phyloP scores from a whole-genome alignment of 2,888 invertebrate genomes.

The Diarsia mendica region DNA sequence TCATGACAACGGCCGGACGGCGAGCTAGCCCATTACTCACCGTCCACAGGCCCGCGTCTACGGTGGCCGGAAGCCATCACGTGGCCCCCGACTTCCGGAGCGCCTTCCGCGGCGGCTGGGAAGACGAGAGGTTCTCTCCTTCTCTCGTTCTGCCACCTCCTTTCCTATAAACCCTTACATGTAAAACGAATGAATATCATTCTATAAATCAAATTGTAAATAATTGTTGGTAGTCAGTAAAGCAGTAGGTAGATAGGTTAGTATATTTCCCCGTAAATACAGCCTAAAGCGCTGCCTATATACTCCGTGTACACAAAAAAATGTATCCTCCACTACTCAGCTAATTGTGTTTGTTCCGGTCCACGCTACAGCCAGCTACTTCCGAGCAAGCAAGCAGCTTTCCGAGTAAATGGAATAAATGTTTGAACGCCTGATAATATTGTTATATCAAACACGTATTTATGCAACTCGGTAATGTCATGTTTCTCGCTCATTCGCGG shows the following conservation, averaged over 20 bases:
- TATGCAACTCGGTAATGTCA: conserved; percentile 35
- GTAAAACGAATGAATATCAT: background rate
- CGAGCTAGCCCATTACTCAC: too few relatives aligned
- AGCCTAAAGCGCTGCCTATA: conserved; percentile 35
- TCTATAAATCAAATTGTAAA: background rate
- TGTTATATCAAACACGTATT: conserved; percentile 53
- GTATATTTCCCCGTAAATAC: conserved; percentile 14
- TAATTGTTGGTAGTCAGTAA: background rate
- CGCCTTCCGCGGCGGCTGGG: too few relatives aligned
- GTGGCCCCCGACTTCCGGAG: too few relatives aligned
- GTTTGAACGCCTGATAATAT: conserved; percentile 63
- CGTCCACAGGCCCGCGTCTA: too few relatives aligned
- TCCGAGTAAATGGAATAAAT: conserved; percentile 55
- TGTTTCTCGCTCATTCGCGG: conserved; percentile 11
- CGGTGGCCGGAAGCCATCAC: too few relatives aligned
- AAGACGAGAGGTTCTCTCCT: too few relatives aligned
- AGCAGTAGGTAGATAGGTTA: background rate
- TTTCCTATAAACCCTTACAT: background rate
- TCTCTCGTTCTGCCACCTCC: too few relatives aligned
- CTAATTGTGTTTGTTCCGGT: conserved; percentile 68
- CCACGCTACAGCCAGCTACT: conserved; percentile 53
- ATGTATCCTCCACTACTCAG: conserved; percentile 50
- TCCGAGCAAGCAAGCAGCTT: conserved; percentile 53
- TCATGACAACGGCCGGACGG: too few relatives aligned
- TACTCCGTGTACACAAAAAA: conserved; percentile 46